Conservation (phyloP, 1,140 invertebrate species). For the Campoletis sonorensis region DNA sequence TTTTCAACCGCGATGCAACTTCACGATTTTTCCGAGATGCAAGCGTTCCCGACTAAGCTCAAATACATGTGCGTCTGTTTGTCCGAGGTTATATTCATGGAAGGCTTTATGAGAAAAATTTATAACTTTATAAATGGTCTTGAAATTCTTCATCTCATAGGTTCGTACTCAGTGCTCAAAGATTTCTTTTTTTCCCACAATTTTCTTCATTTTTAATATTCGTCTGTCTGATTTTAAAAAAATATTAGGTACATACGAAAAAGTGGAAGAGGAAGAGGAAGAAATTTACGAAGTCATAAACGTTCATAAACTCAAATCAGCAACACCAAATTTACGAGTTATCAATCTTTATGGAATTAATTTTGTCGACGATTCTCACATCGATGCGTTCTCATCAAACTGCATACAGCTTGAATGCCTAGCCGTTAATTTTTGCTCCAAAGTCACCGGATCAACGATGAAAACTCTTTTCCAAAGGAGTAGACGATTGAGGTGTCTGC, state of each 20-base stretch:
- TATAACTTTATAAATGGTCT: conserved; percentile 99
- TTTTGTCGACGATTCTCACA: conserved; percentile 99
- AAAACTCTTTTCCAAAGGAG: conserved; percentile 96
- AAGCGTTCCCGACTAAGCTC: conserved; percentile 98
- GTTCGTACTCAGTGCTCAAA: conserved; percentile 77
- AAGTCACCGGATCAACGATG: conserved; percentile 97
- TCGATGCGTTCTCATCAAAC: conserved; percentile 97
- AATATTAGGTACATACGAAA: conserved; percentile 97
- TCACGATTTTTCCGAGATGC: conserved; percentile 99
- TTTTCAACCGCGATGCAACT: conserved; percentile 99
- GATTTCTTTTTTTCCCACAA: neutral
- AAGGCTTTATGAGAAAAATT: conserved; percentile 99
- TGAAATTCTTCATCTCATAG: conserved; percentile 98
- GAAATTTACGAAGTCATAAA: conserved; percentile 99
- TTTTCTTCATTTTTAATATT: conserved; percentile 31
- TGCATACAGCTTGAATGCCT: conserved; percentile 97
- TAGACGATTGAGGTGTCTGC: conserved; percentile 91
- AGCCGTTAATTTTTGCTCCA: conserved; percentile 97
- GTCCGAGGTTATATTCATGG: conserved; percentile 99
- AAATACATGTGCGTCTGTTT: conserved; percentile 98
- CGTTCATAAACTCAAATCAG: conserved; percentile 98
- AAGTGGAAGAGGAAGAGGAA: conserved; percentile 99
- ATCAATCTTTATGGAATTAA: conserved; percentile 98
- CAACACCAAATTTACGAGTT: conserved; percentile 95
- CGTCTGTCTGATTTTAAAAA: too few species aligned